Percentiles rank a stretch among this genome's conserved stretches.
Conservation (phyloP, 2,113 vertebrate genomes). For the Halcyon malimbica region DNA sequence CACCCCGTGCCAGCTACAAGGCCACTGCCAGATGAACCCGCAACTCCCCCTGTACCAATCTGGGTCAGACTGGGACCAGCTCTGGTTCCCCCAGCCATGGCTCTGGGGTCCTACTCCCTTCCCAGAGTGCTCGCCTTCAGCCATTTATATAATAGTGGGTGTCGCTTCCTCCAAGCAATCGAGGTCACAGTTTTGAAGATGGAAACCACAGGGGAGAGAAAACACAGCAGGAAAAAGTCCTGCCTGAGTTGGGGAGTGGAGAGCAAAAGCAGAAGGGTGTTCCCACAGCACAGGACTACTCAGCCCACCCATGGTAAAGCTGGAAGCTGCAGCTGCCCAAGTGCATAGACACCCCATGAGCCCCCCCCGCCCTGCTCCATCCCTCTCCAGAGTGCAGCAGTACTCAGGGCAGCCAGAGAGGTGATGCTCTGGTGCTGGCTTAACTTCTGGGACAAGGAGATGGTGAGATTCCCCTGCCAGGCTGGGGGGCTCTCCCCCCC, state of each 20-base stretch:
- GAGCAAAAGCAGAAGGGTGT: not conserved
- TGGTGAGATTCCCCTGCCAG: not conserved
- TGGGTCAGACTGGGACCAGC: rapidly evolving
- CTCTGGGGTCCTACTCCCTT: not conserved
- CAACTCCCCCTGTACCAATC: not conserved
- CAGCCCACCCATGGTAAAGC: not conserved
- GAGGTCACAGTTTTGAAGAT: constrained; percentile 6
- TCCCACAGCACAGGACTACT: rapidly evolving
- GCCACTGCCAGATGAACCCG: not conserved
- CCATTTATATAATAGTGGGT: not conserved
- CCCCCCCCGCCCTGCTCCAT: not conserved
- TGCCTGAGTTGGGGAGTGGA: not conserved
- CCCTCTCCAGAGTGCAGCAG: not conserved
- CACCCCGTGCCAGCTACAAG: not conserved
- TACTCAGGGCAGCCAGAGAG: not conserved
- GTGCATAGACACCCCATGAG: rapidly evolving
- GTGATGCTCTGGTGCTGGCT: not conserved
- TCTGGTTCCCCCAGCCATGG: rapidly evolving
- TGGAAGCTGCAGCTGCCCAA: not conserved
- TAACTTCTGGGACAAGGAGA: not conserved
- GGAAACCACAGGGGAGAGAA: not conserved
- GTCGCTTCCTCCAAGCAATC: not conserved
- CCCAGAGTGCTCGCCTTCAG: not conserved
- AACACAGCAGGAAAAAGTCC: not conserved
- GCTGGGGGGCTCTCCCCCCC: not conserved